Conservation (phyloP, 2,113 vertebrate genomes). For the Rafetus swinhoei region DNA sequence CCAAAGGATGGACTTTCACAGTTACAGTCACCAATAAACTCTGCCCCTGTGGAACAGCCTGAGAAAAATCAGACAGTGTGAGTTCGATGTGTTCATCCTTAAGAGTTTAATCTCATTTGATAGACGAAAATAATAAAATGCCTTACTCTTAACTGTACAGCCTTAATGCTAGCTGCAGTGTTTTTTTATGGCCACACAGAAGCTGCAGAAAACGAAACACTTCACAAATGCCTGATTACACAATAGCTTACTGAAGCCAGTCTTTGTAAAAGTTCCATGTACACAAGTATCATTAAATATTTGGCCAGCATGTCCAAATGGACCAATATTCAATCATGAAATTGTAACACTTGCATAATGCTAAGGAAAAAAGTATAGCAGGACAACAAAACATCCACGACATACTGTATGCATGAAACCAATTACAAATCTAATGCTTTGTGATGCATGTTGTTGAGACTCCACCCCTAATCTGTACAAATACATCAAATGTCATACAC, state of each 20-base stretch:
- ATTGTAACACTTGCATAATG: background rate
- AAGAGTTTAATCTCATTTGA: background rate
- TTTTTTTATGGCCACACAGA: background rate
- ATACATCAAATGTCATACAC: background rate
- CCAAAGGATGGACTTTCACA: background rate
- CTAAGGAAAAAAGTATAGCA: background rate
- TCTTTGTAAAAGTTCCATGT: slow-evolving; percentile 54
- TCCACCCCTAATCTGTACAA: background rate
- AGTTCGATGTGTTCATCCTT: background rate
- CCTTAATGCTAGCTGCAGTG: background rate
- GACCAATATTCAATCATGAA: background rate
- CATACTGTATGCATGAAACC: background rate
- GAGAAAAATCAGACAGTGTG: background rate
- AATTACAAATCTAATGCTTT: background rate
- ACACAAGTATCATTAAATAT: slow-evolving; percentile 25
- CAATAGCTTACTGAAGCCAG: slow-evolving; percentile 32
- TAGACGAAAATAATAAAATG: background rate
- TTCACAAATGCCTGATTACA: slow-evolving; percentile 41
- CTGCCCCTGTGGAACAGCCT: background rate
- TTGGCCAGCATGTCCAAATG: slow-evolving; percentile 39
- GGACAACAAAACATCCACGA: background rate
- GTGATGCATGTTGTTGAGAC: background rate
- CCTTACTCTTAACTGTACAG: accelerated
- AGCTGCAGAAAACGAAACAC: slow-evolving; percentile 3
- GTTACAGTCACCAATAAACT: background rate